A percentile compares a stretch with the other conserved stretches of the same genome.
Evolutionary conservation across 2,113 vertebrate genomes (phyloP).

Genomic region (Hassar affinis): DNA sequence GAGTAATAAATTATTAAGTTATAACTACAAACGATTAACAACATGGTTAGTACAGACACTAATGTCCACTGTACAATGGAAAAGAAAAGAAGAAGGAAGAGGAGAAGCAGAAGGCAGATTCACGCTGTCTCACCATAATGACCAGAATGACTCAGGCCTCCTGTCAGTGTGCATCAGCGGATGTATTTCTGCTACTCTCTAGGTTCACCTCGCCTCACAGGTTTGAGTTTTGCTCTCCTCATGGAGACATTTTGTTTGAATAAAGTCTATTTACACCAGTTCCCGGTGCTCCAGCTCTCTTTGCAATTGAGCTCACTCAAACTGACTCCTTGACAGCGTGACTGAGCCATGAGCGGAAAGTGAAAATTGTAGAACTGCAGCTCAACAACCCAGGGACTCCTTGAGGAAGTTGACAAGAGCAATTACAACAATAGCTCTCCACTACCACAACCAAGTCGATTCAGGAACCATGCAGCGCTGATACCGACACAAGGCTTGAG

Average conservation of each 20-base stretch:
- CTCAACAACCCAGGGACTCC: constrained; percentile 21
- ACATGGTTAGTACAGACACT: not conserved
- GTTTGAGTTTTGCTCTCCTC: constrained; percentile 1
- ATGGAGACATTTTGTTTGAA: constrained; percentile 5
- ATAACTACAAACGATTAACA: not conserved
- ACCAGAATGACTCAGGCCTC: not conserved
- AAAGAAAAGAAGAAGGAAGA: no score
- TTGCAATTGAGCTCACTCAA: not conserved
- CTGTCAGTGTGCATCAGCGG: not conserved
- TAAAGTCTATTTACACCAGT: not conserved
- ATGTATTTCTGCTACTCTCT: not conserved
- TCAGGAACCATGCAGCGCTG: not conserved
- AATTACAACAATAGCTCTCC: constrained; percentile 27
- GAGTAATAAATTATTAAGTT: no score
- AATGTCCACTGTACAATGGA: not conserved
- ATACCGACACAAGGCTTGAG: not conserved
- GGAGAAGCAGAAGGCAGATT: no score
- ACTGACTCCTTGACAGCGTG: constrained; percentile 22
- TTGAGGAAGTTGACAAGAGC: constrained; percentile 25
- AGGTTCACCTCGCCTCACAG: not conserved
- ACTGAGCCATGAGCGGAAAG: constrained; percentile 16
- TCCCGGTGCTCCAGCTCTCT: not conserved
- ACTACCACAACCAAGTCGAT: not conserved
- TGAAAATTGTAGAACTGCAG: constrained; percentile 17
- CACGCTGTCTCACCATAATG: not conserved